These are phyloP conservation scores for Heliconius melpomene DNA, from an alignment of 1,140 invertebrate species.

Conservation along the genomic window DNA sequence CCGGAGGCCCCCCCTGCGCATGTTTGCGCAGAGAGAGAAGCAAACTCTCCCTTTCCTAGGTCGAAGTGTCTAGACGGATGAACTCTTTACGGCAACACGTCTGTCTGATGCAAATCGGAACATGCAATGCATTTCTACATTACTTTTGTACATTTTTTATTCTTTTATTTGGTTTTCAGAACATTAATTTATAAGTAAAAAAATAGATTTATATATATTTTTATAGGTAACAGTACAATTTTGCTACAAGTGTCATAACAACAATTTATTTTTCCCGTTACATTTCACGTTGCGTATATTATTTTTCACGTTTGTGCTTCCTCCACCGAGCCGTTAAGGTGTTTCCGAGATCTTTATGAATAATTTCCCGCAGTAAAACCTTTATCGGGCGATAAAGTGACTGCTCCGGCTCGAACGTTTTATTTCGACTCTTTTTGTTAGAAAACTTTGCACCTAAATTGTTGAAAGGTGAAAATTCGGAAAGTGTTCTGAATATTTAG, in stretches of 20 bases:
- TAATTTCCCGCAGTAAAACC: constrained; percentile 13
- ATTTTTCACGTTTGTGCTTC: neutral
- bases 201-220: too few relatives aligned
- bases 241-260: neutral
- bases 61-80: constrained; percentile 77
- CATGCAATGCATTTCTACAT: constrained; percentile 32
- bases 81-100: constrained; percentile 64
- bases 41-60: constrained; percentile 66
- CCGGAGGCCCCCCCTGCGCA: constrained; percentile 56
- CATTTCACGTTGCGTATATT: neutral
- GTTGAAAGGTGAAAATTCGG: constrained; percentile 20
- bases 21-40: constrained; percentile 63
- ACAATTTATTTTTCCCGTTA: neutral
- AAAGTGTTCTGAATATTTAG: constrained; percentile 39
- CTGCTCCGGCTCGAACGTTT: constrained; percentile 8
- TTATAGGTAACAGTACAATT: too few relatives aligned
- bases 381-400: constrained; percentile 22
- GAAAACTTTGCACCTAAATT: constrained; percentile 10
- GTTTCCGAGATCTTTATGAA: constrained; percentile 7
- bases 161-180: too few relatives aligned
- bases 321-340: neutral
- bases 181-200: too few relatives aligned
- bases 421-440: constrained; percentile 16
- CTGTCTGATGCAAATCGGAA: constrained; percentile 43
- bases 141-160: neutral